Conservation (phyloP, 2,797 vertebrate genomes). For the Pogonophryne albipinna region DNA sequence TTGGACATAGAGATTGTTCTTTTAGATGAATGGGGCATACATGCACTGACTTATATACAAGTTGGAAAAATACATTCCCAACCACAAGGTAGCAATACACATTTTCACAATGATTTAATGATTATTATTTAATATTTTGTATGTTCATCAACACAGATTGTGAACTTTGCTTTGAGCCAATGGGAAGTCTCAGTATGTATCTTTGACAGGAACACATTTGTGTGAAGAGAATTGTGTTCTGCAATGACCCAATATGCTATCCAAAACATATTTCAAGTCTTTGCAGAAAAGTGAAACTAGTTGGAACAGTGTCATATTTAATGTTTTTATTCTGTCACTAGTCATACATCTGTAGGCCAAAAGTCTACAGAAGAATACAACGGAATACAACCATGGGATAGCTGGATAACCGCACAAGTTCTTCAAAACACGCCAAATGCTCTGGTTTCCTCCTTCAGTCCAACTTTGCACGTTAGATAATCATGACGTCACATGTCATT, state of each 20-base stretch:
- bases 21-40: background rate
- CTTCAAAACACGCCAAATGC: background rate
- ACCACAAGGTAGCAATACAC: background rate
- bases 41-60: background rate
- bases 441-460: background rate
- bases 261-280: conserved; percentile 12
- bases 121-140: background rate
- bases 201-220: too few relatives aligned
- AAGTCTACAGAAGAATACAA: background rate
- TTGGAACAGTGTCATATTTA: conserved; percentile 7
- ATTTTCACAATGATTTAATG: conserved; percentile 1
- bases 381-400: background rate
- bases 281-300: conserved; percentile 19
- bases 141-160: background rate
- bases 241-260: background rate
- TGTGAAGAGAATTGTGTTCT: background rate
- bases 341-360: background rate
- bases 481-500: too few relatives aligned
- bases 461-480: background rate
- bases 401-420: background rate
- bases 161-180: too few relatives aligned
- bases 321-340: conserved; percentile 1
- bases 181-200: too few relatives aligned
- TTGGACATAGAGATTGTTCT: background rate
- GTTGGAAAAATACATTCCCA: background rate